These are phyloP conservation scores for Cybosia mesomella DNA, from an alignment of 2,888 invertebrate genomes.

Conservation along the genomic window DNA sequence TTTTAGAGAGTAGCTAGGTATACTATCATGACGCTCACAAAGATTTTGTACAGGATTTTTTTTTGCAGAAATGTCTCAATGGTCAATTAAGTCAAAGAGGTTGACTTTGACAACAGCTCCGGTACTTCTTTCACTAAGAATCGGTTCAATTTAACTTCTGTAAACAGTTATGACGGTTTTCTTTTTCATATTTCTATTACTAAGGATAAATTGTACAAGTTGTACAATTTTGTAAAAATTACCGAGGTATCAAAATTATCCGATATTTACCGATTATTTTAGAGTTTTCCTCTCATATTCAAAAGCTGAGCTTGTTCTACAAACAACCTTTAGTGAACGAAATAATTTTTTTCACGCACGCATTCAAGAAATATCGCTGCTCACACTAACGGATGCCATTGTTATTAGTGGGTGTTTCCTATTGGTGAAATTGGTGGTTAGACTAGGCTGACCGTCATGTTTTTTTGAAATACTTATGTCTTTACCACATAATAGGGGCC, in stretches of 20 bases:
- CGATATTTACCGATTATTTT: background rate
- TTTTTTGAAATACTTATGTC: background rate
- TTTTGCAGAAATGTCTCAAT: background rate
- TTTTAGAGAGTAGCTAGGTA: background rate
- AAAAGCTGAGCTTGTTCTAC: background rate
- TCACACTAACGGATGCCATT: too few species aligned
- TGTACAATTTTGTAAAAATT: background rate
- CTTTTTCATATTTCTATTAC: background rate
- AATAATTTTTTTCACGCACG: background rate
- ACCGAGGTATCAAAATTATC: background rate
- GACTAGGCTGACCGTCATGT: background rate
- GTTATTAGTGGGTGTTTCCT: too few species aligned
- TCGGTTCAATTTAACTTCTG: too few species aligned
- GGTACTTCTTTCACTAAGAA: too few species aligned
- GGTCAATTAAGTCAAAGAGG: too few species aligned
- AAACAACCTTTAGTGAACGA: background rate
- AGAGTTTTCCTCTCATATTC: too few species aligned
- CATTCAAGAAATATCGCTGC: too few species aligned
- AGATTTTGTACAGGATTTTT: background rate
- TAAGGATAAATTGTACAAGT: background rate
- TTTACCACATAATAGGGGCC: background rate
- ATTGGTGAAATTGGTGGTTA: background rate
- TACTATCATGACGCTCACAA: background rate
- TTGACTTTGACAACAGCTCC: too few species aligned
- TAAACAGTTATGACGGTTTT: background rate